Conservation (phyloP, 2,888 invertebrate genomes). For the Chrysolina haemoptera region DNA sequence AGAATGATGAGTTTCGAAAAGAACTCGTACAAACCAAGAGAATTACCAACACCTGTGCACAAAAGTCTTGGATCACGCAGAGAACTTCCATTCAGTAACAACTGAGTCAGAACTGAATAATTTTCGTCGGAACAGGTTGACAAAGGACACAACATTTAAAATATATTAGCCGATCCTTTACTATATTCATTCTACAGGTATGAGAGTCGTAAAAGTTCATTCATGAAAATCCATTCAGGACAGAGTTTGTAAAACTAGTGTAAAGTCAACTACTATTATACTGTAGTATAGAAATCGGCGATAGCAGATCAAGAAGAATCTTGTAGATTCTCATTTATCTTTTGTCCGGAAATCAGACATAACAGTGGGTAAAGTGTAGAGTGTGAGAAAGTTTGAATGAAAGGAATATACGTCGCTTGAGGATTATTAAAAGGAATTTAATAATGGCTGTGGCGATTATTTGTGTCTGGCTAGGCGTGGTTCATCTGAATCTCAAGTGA, state of each 20-base stretch:
- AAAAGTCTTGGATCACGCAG: conserved; percentile 51
- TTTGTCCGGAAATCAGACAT: conserved; percentile 43
- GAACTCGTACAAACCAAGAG: conserved; percentile 41
- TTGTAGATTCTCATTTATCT: conserved; percentile 35
- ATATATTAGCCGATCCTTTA: conserved; percentile 54
- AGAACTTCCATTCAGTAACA: conserved; percentile 47
- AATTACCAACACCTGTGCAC: conserved; percentile 51
- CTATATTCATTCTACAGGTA: conserved; percentile 38
- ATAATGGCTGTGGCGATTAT: conserved; percentile 34
- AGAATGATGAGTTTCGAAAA: conserved; percentile 40
- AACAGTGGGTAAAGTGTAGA: conserved; percentile 43
- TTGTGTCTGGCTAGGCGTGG: neutral
- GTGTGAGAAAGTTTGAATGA: conserved; percentile 51
- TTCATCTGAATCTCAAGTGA: no score
- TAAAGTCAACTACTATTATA: conserved; percentile 53
- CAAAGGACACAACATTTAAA: conserved; percentile 56
- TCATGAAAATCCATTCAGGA: conserved; percentile 46
- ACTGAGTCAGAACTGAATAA: conserved; percentile 33
- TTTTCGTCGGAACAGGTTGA: conserved; percentile 38
- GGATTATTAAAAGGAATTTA: conserved; percentile 41
- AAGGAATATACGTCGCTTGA: conserved; percentile 40
- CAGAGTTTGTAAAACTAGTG: conserved; percentile 50
- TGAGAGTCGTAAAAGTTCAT: conserved; percentile 45
- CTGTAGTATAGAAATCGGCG: conserved; percentile 50
- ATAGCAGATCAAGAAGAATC: conserved; percentile 35